These are phyloP conservation scores for Sparidentex hasta DNA, from an alignment of 2,797 vertebrate genomes.

Conservation along the genomic window DNA sequence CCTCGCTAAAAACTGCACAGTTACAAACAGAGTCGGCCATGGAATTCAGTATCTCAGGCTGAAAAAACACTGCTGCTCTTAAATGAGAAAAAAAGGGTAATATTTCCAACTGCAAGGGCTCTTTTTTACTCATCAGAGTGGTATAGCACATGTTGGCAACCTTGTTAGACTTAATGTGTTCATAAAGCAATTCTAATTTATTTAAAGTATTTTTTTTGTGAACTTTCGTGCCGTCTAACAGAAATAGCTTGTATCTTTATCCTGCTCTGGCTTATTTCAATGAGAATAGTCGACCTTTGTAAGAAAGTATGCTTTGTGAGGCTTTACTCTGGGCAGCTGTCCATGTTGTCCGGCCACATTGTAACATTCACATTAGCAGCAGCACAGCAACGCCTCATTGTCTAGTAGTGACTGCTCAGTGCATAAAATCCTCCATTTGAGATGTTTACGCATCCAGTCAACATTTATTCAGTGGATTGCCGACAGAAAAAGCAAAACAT, in stretches of 20 bases:
- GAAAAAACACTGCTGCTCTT: slow-evolving; percentile 56
- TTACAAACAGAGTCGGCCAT: slow-evolving; percentile 38
- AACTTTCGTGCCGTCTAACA: slow-evolving; percentile 49
- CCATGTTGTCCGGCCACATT: slow-evolving; percentile 61
- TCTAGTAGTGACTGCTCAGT: slow-evolving; percentile 22
- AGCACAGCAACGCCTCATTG: slow-evolving; percentile 52
- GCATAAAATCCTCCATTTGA: slow-evolving; percentile 57
- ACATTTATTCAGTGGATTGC: slow-evolving; percentile 37
- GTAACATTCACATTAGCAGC: slow-evolving; percentile 49
- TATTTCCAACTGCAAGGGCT: slow-evolving; percentile 50
- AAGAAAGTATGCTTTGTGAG: slow-evolving; percentile 58
- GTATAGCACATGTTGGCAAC: slow-evolving; percentile 56
- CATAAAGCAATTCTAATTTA: slow-evolving; percentile 49
- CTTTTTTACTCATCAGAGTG: slow-evolving; percentile 55
- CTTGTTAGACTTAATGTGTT: slow-evolving; percentile 33
- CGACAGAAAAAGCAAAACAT: slow-evolving; percentile 47
- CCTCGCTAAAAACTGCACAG: slow-evolving; percentile 53
- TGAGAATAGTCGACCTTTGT: slow-evolving; percentile 57
- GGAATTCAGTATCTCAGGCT: slow-evolving; percentile 62
- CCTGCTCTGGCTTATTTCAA: slow-evolving; percentile 60
- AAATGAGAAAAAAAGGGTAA: slow-evolving; percentile 41
- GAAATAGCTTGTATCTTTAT: slow-evolving; percentile 34
- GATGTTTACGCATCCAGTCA: slow-evolving; percentile 52
- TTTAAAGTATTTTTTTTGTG: slow-evolving; percentile 54
- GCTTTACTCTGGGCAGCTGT: slow-evolving; percentile 56